Evolutionary conservation across 2,797 vertebrate species (phyloP).

Genomic region (Catostomus latipinnis): DNA sequence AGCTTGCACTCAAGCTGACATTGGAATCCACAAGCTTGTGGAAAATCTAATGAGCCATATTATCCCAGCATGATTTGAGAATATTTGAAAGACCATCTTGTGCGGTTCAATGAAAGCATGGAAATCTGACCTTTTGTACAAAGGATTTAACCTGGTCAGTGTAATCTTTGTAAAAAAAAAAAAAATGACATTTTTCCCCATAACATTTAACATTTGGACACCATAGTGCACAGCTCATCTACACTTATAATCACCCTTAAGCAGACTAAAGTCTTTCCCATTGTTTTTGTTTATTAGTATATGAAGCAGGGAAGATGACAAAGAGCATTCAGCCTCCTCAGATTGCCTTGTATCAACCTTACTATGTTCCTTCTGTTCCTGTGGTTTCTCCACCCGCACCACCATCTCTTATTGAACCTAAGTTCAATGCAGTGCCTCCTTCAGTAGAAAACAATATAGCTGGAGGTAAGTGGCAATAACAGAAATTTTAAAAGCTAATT

Average conservation of each 20-base stretch:
- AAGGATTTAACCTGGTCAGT: no score
- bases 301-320: slow-evolving; percentile 92
- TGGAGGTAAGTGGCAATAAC: slow-evolving; percentile 69
- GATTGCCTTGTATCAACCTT: slow-evolving; percentile 86
- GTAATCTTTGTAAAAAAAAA: no score
- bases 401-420: slow-evolving; percentile 81
- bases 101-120: no score
- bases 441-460: slow-evolving; percentile 73
- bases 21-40: no score
- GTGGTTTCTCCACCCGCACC: slow-evolving; percentile 81
- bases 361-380: slow-evolving; percentile 89
- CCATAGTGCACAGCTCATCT: no score
- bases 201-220: no score
- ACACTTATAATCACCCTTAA: not conserved
- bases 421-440: slow-evolving; percentile 81
- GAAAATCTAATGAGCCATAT: no score
- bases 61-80: no score
- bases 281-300: slow-evolving; percentile 77
- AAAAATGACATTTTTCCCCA: no score
- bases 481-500: not conserved
- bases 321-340: slow-evolving; percentile 83
- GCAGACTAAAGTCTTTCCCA: not conserved
- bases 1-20: no score
- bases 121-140: no score
- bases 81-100: no score